A percentile compares a stretch with the other conserved stretches of the same genome.
Conservation (phyloP, 2,797 vertebrate species). For the Diplodus puntazzo region DNA sequence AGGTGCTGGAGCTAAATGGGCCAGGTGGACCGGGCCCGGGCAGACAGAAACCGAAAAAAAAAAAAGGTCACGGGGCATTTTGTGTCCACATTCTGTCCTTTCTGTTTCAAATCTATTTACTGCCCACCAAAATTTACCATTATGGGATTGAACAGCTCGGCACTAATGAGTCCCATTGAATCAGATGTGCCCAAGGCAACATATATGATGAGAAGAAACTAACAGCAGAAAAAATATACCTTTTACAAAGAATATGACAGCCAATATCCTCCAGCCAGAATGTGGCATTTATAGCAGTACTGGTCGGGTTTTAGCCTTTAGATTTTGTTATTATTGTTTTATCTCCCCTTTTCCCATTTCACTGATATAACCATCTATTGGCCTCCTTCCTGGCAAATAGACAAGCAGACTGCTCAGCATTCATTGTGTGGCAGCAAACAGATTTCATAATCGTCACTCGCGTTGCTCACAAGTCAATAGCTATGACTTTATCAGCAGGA, state of each 20-base stretch:
- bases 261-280: conserved; percentile 49
- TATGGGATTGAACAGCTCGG: conserved; percentile 42
- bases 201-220: conserved; percentile 60
- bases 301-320: conserved; percentile 63
- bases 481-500: conserved; percentile 81
- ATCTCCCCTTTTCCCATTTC: conserved; percentile 62
- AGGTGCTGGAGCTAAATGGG: conserved; percentile 76
- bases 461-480: conserved; percentile 79
- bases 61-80: conserved; percentile 59
- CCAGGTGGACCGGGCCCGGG: conserved; percentile 56
- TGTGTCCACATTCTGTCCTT: conserved; percentile 38
- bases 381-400: conserved; percentile 67
- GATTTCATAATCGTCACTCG: conserved; percentile 76
- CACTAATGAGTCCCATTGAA: conserved; percentile 55
- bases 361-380: conserved; percentile 72
- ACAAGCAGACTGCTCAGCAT: conserved; percentile 75
- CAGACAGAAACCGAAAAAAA: conserved; percentile 41
- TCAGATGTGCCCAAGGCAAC: conserved; percentile 39
- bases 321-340: conserved; percentile 70
- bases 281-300: conserved; percentile 61
- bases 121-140: conserved; percentile 42
- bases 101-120: conserved; percentile 58
- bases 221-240: conserved; percentile 63
- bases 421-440: conserved; percentile 69
- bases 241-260: conserved; percentile 63